Evolutionary conservation across 53 echinoderm and acorn worm genomes (phyloP).

Genomic region (Paracentrotus lividus): DNA sequence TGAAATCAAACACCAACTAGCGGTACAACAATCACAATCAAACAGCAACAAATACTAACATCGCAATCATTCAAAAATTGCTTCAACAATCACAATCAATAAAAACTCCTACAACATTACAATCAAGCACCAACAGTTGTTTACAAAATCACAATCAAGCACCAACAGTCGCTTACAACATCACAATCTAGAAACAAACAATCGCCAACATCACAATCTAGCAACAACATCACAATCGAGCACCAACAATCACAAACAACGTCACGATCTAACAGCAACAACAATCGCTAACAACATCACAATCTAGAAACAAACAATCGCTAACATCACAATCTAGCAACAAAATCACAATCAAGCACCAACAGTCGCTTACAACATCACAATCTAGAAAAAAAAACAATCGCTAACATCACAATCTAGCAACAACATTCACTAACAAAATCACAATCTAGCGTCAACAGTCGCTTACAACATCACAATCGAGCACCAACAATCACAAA

Average conservation of each 20-base stretch:
- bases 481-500: neutral
- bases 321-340: neutral
- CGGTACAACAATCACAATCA: neutral
- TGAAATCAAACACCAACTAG: neutral
- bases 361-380: neutral
- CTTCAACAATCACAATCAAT: neutral
- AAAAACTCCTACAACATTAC: too few species aligned
- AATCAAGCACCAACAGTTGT: neutral
- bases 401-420: neutral
- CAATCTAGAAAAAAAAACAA: neutral
- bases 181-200: slow-evolving; percentile 2
- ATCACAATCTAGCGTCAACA: too few species aligned
- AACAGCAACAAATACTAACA: neutral
- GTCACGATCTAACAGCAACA: too few species aligned
- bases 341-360: too few species aligned
- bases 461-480: too few species aligned
- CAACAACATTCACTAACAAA: neutral
- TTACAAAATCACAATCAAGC: neutral
- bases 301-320: neutral
- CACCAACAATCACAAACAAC: neutral
- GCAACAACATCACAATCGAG: neutral
- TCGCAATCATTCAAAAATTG: neutral
- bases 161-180: neutral
- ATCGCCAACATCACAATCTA: too few species aligned
- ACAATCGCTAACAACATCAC: neutral